Evolutionary conservation across 2,113 vertebrate genomes (phyloP).

Genomic region (Archilochus colubris): DNA sequence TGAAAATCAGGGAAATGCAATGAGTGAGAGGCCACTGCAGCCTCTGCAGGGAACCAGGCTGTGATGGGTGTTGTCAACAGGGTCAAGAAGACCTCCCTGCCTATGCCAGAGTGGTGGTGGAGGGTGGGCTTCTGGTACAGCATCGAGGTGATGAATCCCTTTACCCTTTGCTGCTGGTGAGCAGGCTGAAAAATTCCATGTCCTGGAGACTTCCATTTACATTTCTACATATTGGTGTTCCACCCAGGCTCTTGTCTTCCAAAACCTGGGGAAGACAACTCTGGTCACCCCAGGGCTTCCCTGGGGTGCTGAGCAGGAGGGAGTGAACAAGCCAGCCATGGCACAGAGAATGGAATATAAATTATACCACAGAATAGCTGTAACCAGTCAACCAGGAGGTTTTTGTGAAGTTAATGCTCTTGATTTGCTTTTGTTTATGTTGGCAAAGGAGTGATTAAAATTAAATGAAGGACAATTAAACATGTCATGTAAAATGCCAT

Average conservation of each 20-base stretch:
- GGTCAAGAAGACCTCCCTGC: background rate
- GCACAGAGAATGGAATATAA: background rate
- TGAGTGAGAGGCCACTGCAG: background rate
- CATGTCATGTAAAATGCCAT: accelerated
- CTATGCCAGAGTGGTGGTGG: accelerated
- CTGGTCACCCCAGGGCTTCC: background rate
- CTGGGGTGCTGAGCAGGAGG: background rate
- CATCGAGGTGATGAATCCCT: background rate
- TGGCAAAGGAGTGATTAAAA: background rate
- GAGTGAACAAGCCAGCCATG: background rate
- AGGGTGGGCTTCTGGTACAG: background rate
- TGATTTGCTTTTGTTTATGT: background rate
- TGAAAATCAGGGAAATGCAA: background rate
- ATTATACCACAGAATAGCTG: no score
- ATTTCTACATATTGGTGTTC: background rate
- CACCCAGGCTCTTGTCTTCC: background rate
- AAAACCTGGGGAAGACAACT: background rate
- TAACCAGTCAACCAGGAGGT: accelerated
- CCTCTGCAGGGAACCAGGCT: accelerated
- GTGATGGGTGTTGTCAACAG: background rate
- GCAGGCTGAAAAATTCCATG: background rate
- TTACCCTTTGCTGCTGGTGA: background rate
- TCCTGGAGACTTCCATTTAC: background rate
- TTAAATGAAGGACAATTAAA: background rate
- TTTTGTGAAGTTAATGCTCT: background rate